Conservation (phyloP, 2,888 invertebrate genomes). For the Meteorus colon region DNA sequence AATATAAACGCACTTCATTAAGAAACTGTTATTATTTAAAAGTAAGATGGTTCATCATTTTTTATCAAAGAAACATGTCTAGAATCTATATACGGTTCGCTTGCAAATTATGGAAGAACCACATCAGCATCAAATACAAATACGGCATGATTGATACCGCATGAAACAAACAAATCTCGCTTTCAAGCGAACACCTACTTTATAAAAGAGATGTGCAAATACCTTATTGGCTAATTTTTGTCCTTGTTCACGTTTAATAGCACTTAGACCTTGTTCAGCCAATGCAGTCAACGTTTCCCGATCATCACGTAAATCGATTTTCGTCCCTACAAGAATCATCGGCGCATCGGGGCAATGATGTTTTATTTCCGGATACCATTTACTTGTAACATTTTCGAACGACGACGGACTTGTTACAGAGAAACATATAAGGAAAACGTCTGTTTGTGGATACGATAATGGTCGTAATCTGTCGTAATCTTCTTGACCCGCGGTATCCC, state of each 20-base stretch:
- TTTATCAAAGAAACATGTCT: too few relatives aligned
- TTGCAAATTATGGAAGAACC: too few relatives aligned
- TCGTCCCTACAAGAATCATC: constrained; percentile 98
- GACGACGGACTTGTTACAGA: constrained; percentile 99
- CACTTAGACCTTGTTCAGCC: constrained; percentile 95
- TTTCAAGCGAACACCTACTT: too few relatives aligned
- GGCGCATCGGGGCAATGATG: constrained; percentile 99
- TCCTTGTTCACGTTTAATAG: constrained; percentile 97
- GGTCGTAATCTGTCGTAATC: constrained; percentile 97
- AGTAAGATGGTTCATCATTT: too few relatives aligned
- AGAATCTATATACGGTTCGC: too few relatives aligned
- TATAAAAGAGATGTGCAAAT: background rate
- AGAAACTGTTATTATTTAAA: too few relatives aligned
- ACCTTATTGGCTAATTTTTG: constrained; percentile 96
- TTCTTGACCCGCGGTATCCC: constrained; percentile 99
- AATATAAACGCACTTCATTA: background rate
- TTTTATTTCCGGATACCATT: constrained; percentile 99
- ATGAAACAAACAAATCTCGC: too few relatives aligned
- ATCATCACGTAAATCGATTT: constrained; percentile 98
- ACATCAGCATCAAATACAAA: too few relatives aligned
- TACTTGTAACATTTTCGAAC: constrained; percentile 99
- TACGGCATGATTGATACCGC: too few relatives aligned
- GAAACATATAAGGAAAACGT: constrained; percentile 99
- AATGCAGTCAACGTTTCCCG: constrained; percentile 93
- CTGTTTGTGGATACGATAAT: constrained; percentile 98